phyloP scores from a whole-genome alignment of 2,113 vertebrate species.

The Craseonycteris thonglongyai region DNA sequence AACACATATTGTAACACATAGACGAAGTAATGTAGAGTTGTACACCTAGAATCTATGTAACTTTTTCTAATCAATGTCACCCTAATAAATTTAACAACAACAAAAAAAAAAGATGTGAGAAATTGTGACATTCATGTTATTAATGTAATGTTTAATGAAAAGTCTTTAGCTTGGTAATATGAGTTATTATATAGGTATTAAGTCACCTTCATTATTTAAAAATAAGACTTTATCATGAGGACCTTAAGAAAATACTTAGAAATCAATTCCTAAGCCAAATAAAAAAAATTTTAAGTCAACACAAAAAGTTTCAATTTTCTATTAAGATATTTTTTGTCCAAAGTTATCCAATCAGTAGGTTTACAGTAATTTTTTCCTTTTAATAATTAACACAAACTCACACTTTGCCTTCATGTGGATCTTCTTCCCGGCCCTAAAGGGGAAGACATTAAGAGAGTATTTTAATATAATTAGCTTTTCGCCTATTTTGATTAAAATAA shows the following conservation, averaged over 20 bases:
- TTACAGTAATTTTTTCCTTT: neutral
- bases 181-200: neutral
- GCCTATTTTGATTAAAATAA: slow-evolving; percentile 12
- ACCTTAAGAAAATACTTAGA: slow-evolving; percentile 17
- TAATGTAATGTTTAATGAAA: neutral
- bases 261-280: neutral
- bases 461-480: slow-evolving; percentile 44
- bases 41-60: too few species aligned
- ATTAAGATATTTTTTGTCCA: neutral
- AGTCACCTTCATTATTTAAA: neutral
- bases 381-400: slow-evolving; percentile 79
- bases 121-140: neutral
- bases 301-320: neutral
- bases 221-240: neutral
- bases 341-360: slow-evolving; percentile 16
- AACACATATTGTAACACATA: too few species aligned
- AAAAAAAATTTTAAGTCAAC: neutral
- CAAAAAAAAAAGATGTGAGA: neutral
- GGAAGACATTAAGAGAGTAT: slow-evolving; percentile 55
- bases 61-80: too few species aligned
- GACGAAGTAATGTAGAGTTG: too few species aligned
- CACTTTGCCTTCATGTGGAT: slow-evolving; percentile 99
- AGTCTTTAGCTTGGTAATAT: neutral
- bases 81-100: too few species aligned
- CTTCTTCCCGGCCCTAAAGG: slow-evolving; percentile 94